Evolutionary conservation across 2,888 invertebrate species (phyloP).

Genomic region (Lycaena phlaeas): DNA sequence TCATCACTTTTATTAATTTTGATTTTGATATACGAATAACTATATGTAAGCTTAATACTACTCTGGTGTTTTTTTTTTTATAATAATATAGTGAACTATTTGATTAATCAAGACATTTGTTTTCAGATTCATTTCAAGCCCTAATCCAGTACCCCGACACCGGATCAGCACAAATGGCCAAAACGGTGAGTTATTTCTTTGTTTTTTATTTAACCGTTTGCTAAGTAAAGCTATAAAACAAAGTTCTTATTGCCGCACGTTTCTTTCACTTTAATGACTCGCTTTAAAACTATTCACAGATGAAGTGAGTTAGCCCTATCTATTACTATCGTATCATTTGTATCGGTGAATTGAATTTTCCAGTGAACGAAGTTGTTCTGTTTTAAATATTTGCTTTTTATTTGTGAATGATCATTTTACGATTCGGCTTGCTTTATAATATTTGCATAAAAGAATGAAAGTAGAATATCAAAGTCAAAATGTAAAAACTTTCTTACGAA

Average conservation of each 20-base stretch:
- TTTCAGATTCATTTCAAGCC: conserved; percentile 96
- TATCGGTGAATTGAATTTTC: conserved; percentile 1
- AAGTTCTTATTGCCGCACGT: conserved; percentile 61
- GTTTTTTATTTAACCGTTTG: conserved; percentile 62
- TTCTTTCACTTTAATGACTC: conserved; percentile 63
- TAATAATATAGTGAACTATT: conserved; percentile 9
- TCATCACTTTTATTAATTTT: too few relatives aligned
- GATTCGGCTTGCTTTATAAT: too few relatives aligned
- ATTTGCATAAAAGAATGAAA: too few relatives aligned
- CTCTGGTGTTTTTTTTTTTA: too few relatives aligned
- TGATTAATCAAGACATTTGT: conserved; percentile 15
- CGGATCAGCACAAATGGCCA: conserved; percentile 96
- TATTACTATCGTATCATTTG: conserved; percentile 16
- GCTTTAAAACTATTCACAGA: conserved; percentile 53
- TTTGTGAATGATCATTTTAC: conserved; percentile 2
- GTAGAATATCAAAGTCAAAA: too few relatives aligned
- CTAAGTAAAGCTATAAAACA: conserved; percentile 60
- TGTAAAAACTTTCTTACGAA: too few relatives aligned
- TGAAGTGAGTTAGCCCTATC: conserved; percentile 43
- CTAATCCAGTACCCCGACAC: conserved; percentile 99
- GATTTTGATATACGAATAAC: too few relatives aligned
- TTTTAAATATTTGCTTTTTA: background rate
- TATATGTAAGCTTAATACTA: too few relatives aligned
- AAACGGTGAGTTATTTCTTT: conserved; percentile 81
- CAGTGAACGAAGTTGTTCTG: background rate